Percentiles rank a stretch among this genome's conserved stretches.
Conservation (phyloP, 2,113 vertebrate species). For the Lamprotornis superbus region DNA sequence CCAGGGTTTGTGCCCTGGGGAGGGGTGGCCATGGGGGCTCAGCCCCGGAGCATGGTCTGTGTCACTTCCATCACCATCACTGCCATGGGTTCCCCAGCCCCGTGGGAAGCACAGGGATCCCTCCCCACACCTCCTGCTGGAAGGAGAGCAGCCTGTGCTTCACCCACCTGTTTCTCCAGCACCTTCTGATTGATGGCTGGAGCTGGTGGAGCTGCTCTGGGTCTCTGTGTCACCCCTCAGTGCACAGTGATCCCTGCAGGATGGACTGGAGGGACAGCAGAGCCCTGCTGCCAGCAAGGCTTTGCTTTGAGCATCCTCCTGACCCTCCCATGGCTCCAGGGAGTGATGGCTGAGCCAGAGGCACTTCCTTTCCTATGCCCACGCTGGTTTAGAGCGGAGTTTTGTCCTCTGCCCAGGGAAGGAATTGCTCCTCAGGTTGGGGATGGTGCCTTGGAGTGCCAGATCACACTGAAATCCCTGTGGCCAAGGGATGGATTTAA, state of each 20-base stretch:
- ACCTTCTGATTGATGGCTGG: fast-evolving
- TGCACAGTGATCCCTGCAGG: no score
- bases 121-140: not conserved
- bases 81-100: not conserved
- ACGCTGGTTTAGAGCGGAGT: fast-evolving
- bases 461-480: fast-evolving
- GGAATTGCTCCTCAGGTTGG: fast-evolving
- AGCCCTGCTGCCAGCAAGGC: not conserved
- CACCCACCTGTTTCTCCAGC: not conserved
- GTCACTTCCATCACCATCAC: fast-evolving
- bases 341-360: not conserved
- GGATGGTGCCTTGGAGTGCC: not conserved
- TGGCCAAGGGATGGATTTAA: not conserved
- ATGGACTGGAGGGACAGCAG: not conserved
- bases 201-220: not conserved
- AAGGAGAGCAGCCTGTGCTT: not conserved
- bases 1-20: fast-evolving
- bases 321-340: not conserved
- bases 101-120: fast-evolving
- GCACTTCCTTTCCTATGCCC: not conserved
- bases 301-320: not conserved
- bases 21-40: not conserved
- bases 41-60: not conserved
- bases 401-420: not conserved
- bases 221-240: not conserved